Evolutionary conservation across 2,113 vertebrate species (phyloP).

Genomic region (Chauna torquata): DNA sequence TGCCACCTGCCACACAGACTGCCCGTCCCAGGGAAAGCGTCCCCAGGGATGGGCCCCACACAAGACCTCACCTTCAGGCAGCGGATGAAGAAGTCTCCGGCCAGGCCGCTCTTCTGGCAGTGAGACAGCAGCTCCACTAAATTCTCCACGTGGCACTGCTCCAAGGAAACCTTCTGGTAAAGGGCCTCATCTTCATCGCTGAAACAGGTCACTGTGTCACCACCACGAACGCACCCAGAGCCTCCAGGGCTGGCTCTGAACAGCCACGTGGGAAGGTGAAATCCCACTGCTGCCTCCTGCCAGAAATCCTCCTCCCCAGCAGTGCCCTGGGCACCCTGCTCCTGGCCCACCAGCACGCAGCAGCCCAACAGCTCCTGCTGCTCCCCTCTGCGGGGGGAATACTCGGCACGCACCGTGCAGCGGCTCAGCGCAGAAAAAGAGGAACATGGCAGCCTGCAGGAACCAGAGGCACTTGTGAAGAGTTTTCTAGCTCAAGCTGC

Average conservation of each 20-base stretch:
- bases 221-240: not conserved
- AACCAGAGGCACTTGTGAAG: too few species aligned
- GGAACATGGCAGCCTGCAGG: not conserved
- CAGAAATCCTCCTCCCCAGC: not conserved
- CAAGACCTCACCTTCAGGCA: slow-evolving; percentile 85
- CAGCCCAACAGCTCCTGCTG: not conserved
- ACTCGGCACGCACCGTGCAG: not conserved
- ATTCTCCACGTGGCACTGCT: slow-evolving; percentile 87
- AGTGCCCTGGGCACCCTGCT: not conserved
- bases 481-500: not conserved
- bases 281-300: not conserved
- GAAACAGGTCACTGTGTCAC: not conserved
- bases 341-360: not conserved
- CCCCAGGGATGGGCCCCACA: not conserved
- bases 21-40: too few species aligned
- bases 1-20: too few species aligned
- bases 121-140: slow-evolving; percentile 83
- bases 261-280: not conserved
- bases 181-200: slow-evolving; percentile 88
- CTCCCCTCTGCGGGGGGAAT: not conserved
- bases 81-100: slow-evolving; percentile 90
- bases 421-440: too few species aligned
- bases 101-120: slow-evolving; percentile 83
- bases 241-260: not conserved
- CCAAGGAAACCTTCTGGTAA: slow-evolving; percentile 86